Evolutionary conservation across 2,113 vertebrate species (phyloP).

Genomic region (Plotosus lineatus): DNA sequence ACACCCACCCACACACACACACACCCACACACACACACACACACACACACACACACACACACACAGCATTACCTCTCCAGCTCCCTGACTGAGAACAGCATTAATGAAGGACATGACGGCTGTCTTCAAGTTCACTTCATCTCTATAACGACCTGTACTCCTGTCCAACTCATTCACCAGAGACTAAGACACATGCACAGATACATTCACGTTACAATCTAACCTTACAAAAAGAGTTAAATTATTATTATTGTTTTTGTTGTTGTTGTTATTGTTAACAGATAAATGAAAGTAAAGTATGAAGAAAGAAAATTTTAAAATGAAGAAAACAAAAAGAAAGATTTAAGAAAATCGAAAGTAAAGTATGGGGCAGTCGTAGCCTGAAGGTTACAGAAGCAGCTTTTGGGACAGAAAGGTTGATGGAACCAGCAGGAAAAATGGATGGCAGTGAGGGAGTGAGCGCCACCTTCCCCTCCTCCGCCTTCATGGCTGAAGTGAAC

Average conservation of each 20-base stretch:
- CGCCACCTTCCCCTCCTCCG: no score
- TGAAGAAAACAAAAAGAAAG: not conserved
- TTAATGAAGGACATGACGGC: slow-evolving; percentile 99
- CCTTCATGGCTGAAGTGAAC: no score
- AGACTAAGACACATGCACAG: slow-evolving; percentile 68
- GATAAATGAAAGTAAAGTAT: no score
- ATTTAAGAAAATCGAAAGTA: no score
- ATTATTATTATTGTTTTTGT: not conserved
- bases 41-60: not conserved
- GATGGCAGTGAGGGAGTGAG: no score
- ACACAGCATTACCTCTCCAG: slow-evolving; percentile 83
- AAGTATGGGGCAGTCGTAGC: no score
- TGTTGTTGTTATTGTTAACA: not conserved
- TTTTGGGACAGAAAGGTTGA: no score
- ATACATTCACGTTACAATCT: slow-evolving; percentile 5
- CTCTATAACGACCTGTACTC: slow-evolving; percentile 89
- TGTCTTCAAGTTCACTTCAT: slow-evolving; percentile 96
- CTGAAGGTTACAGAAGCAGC: no score
- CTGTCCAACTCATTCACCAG: slow-evolving; percentile 90
- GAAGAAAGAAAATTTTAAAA: no score
- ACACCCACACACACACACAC: not conserved
- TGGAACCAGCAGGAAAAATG: no score
- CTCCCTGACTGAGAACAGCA: slow-evolving; percentile 91
- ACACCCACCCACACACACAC: not conserved
- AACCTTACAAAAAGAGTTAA: not conserved